Conservation (phyloP, 1,140 invertebrate genomes). For the Prorops nasuta region DNA sequence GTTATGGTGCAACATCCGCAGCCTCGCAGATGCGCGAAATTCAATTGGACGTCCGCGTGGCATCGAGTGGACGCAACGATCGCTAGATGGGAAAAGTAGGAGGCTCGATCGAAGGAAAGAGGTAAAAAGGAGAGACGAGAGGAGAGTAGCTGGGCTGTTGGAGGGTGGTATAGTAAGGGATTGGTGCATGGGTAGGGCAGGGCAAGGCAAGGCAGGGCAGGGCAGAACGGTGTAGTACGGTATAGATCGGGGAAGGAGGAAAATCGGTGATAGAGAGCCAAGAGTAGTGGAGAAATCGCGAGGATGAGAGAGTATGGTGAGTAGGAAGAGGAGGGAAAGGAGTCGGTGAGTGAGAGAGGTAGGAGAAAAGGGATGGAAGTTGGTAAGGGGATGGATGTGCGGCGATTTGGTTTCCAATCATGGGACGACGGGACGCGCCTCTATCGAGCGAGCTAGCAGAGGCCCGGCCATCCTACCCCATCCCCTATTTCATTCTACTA, state of each 20-base stretch:
- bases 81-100: conserved; percentile 6
- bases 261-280: too few relatives aligned
- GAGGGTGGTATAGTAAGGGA: not conserved
- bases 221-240: too few relatives aligned
- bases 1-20: too few relatives aligned
- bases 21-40: too few relatives aligned
- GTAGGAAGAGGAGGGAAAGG: not conserved
- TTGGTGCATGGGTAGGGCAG: too few relatives aligned
- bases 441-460: conserved; percentile 56
- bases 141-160: not conserved
- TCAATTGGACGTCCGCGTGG: too few relatives aligned
- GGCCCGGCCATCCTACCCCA: conserved; percentile 52
- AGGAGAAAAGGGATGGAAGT: conserved; percentile 34
- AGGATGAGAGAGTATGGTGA: not conserved
- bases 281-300: too few relatives aligned
- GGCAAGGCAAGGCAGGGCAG: conserved; percentile 19
- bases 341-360: conserved; percentile 6
- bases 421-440: conserved; percentile 57
- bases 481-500: conserved; percentile 27
- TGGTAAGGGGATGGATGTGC: conserved; percentile 53
- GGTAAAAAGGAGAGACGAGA: not conserved
- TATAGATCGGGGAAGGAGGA: too few relatives aligned
- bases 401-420: conserved; percentile 59
- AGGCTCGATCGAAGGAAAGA: conserved; percentile 1
- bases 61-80: too few relatives aligned